Evolutionary conservation across 2,888 invertebrate genomes (phyloP).

Genomic region (Griposia aprilina): DNA sequence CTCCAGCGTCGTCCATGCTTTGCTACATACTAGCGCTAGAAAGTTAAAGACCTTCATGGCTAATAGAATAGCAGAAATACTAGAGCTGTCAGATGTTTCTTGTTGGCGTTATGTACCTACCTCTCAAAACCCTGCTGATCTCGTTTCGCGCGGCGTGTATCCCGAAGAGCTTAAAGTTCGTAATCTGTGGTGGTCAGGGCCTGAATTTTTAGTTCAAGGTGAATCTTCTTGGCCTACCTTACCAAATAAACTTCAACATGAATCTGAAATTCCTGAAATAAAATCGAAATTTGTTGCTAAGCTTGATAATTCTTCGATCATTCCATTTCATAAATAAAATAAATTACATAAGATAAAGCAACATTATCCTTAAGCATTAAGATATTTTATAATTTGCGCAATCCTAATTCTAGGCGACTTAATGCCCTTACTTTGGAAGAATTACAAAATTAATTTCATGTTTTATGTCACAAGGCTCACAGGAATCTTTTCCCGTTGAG

Average conservation of each 20-base stretch:
- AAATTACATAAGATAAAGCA: too few relatives aligned
- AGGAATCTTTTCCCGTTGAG: background rate
- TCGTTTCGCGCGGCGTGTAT: slow-evolving; percentile 7
- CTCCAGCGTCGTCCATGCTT: slow-evolving; percentile 4
- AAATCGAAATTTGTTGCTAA: background rate
- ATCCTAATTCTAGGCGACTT: background rate
- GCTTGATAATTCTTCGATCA: background rate
- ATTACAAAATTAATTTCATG: background rate
- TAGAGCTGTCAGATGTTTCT: background rate
- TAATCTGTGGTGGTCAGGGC: slow-evolving; percentile 4
- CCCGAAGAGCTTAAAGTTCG: background rate
- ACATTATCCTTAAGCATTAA: background rate
- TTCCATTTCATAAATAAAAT: background rate
- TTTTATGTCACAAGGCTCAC: background rate
- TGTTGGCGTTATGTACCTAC: slow-evolving; percentile 6
- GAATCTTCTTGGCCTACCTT: too few relatives aligned
- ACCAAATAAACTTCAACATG: too few relatives aligned
- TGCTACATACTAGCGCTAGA: slow-evolving; percentile 4
- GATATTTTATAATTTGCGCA: background rate
- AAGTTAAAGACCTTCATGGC: slow-evolving; percentile 1
- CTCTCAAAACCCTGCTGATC: background rate
- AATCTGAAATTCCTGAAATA: background rate
- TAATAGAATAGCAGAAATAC: slow-evolving; percentile 5
- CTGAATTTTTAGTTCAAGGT: background rate
- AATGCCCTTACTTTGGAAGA: background rate